A percentile compares a stretch with the other conserved stretches of the same genome.
Evolutionary conservation across 2,113 vertebrate genomes (phyloP).

Genomic region (Ondatra zibethicus): DNA sequence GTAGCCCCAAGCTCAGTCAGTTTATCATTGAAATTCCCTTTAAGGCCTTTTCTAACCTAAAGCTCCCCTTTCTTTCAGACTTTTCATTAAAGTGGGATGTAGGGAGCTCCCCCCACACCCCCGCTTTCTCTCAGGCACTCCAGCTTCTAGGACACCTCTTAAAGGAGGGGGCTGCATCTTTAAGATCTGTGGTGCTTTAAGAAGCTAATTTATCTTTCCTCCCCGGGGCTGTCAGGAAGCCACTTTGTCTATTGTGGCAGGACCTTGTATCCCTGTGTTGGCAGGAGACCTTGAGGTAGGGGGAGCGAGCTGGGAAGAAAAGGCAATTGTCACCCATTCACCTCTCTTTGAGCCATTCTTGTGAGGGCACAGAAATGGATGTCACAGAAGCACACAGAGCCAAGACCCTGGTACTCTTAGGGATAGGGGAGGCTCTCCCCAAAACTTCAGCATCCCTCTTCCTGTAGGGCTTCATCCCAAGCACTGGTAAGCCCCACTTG

Average conservation of each 20-base stretch:
- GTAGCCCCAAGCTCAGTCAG: neutral
- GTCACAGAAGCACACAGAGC: neutral
- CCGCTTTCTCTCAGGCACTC: neutral
- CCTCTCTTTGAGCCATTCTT: neutral
- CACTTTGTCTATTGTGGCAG: neutral
- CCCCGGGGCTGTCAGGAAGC: neutral
- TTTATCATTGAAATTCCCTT: neutral
- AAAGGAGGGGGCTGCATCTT: neutral
- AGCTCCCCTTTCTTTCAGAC: neutral
- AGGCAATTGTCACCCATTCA: neutral
- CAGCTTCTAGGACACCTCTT: neutral
- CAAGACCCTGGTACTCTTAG: neutral
- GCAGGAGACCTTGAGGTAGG: neutral
- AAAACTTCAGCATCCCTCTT: constrained; percentile 8
- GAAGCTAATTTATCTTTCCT: neutral
- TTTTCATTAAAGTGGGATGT: neutral
- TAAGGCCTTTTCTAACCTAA: neutral
- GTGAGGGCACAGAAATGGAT: neutral
- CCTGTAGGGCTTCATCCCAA: neutral
- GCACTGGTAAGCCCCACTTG: neutral
- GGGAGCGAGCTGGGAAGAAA: neutral
- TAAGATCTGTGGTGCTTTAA: neutral
- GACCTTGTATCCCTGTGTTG: neutral
- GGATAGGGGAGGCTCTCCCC: neutral
- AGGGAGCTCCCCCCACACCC: too few relatives aligned